Evolutionary conservation across 2,797 vertebrate species (phyloP).

Genomic region (Siniperca obscura): DNA sequence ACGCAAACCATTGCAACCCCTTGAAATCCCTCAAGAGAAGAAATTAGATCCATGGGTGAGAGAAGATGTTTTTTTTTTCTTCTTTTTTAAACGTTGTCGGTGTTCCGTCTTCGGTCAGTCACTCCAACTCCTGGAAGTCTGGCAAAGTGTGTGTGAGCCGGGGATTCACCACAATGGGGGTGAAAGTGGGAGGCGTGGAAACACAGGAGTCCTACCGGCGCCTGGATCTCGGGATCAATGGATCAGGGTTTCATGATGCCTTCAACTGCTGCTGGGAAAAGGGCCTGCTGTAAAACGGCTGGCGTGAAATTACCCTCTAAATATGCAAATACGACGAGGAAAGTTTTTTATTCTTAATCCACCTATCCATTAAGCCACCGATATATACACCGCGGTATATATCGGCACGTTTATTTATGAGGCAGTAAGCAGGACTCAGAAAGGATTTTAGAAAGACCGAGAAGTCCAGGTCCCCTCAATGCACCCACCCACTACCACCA

Average conservation of each 20-base stretch:
- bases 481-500: not conserved
- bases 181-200: slow-evolving; percentile 84
- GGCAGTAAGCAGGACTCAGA: not conserved
- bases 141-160: slow-evolving; percentile 76
- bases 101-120: slow-evolving; percentile 47
- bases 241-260: slow-evolving; percentile 73
- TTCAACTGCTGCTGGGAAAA: slow-evolving; percentile 50
- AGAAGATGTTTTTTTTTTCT: not conserved
- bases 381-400: too few species aligned
- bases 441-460: not conserved
- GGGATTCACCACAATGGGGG: slow-evolving; percentile 86
- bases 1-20: slow-evolving; percentile 61
- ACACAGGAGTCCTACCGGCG: slow-evolving; percentile 76
- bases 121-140: slow-evolving; percentile 79
- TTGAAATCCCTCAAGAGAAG: slow-evolving; percentile 38
- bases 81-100: slow-evolving; percentile 11
- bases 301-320: not conserved
- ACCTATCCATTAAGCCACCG: too few species aligned
- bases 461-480: not conserved
- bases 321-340: not conserved
- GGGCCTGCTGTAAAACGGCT: rapidly evolving
- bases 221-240: slow-evolving; percentile 73
- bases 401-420: not conserved
- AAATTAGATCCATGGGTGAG: slow-evolving; percentile 61
- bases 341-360: not conserved